These are phyloP conservation scores for Beaufortia kweichowensis DNA, from an alignment of 2,113 vertebrate species.

Conservation along the genomic window DNA sequence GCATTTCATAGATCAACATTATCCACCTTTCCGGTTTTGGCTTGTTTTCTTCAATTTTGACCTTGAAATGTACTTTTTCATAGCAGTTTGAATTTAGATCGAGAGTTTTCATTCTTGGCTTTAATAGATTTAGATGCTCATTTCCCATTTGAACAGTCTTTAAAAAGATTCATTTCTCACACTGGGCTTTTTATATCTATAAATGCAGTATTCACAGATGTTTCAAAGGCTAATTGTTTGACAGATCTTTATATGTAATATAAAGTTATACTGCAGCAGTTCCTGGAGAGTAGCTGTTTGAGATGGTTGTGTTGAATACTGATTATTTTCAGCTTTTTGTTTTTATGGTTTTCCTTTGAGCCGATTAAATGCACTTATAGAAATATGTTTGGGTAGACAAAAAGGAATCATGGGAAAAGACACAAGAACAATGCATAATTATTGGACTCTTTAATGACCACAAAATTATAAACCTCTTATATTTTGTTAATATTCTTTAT, in stretches of 20 bases:
- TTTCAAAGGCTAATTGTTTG: conserved; percentile 17
- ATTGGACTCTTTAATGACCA: no score
- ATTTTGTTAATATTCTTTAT: no score
- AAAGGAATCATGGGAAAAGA: no score
- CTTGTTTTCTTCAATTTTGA: not conserved
- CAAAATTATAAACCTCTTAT: no score
- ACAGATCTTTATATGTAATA: conserved; percentile 40
- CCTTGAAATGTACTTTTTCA: conserved; percentile 10
- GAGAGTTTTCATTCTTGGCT: not conserved
- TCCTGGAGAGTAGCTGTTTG: no score
- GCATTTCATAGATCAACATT: not conserved
- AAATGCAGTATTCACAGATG: conserved; percentile 39
- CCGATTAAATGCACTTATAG: no score
- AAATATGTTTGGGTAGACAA: no score
- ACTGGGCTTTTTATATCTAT: conserved; percentile 33
- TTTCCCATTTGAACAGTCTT: no score
- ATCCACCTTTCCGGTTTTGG: not conserved
- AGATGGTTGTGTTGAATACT: no score
- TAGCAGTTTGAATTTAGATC: not conserved
- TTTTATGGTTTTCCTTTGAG: no score
- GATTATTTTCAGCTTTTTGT: no score
- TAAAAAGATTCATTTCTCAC: not conserved
- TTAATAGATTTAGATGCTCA: not conserved
- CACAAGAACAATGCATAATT: no score
- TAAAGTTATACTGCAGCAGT: conserved; percentile 1